Conservation (phyloP, 2,797 vertebrate genomes). For the Sus cebifrons region DNA sequence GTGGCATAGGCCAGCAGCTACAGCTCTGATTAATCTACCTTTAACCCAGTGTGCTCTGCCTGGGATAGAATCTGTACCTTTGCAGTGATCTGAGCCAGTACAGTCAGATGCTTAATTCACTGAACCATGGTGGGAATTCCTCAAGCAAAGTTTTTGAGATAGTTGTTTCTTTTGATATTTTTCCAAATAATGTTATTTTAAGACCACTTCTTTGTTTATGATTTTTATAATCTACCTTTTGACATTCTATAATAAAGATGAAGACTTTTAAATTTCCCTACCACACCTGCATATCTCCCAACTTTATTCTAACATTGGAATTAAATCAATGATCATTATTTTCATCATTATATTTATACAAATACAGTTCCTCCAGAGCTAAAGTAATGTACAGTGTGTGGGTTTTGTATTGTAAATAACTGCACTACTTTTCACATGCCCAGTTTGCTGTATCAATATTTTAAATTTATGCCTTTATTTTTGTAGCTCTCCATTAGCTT, state of each 20-base stretch:
- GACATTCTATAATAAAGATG: neutral
- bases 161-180: slow-evolving; percentile 44
- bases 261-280: neutral
- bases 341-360: neutral
- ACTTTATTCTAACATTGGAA: neutral
- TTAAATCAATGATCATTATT: neutral
- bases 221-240: slow-evolving; percentile 4
- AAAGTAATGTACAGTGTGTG: neutral
- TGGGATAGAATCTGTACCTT: no score
- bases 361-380: neutral
- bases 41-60: no score
- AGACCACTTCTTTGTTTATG: neutral
- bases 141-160: slow-evolving; percentile 27
- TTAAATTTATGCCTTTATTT: neutral
- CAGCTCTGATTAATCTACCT: no score
- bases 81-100: no score
- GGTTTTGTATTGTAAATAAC: neutral
- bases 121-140: neutral
- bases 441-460: neutral
- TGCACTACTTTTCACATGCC: neutral
- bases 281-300: neutral
- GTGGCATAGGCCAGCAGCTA: no score
- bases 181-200: slow-evolving; percentile 41
- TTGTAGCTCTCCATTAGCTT: neutral
- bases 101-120: no score